Evolutionary conservation across 2,113 vertebrate species (phyloP).

Genomic region (Struthidea cinerea): DNA sequence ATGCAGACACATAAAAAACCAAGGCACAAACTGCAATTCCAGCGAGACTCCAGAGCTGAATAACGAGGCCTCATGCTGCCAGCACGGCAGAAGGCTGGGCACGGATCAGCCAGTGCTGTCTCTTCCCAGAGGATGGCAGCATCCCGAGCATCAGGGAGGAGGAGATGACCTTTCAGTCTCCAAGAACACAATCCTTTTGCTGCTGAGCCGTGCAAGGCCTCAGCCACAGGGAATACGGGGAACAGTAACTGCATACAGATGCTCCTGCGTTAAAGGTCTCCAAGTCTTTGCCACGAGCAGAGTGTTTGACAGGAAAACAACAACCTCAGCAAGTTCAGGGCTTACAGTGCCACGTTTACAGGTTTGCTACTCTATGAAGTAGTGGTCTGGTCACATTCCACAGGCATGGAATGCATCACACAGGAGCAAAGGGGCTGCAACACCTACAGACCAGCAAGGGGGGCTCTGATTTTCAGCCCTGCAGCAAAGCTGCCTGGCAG

Average conservation of each 20-base stretch:
- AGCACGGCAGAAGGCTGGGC: background rate
- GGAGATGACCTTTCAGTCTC: background rate
- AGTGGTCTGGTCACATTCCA: background rate
- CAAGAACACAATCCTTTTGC: background rate
- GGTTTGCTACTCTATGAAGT: background rate
- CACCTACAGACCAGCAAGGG: background rate
- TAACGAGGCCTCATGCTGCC: background rate
- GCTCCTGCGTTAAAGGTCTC: background rate
- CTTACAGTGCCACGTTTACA: background rate
- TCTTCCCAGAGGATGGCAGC: background rate
- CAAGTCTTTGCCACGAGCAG: background rate
- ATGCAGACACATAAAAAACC: background rate
- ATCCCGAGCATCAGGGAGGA: rapidly evolving
- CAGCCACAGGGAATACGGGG: rapidly evolving
- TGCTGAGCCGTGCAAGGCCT: background rate
- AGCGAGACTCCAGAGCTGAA: background rate
- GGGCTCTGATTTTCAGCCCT: background rate
- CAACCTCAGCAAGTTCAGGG: background rate
- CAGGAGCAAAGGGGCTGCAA: background rate
- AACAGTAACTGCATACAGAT: background rate
- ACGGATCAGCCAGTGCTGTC: background rate
- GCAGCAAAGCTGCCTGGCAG: background rate
- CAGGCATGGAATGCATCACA: background rate
- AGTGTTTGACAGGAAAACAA: background rate
- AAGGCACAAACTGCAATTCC: background rate